Conservation (phyloP, 1,140 invertebrate species). For the Samia ricini region DNA sequence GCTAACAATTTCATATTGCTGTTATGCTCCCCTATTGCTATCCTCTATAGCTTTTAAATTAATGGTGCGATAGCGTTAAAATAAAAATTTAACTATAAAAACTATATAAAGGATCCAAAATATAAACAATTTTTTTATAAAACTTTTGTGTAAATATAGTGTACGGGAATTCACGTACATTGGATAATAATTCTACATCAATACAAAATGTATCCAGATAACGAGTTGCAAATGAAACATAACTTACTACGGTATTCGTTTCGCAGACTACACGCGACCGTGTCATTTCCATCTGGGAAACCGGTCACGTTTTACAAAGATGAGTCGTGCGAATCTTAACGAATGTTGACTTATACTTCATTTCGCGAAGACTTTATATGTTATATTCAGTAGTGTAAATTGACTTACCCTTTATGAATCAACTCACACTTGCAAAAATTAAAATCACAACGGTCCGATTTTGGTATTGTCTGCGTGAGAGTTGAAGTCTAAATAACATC, state of each 20-base stretch:
- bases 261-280: neutral
- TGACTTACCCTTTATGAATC: neutral
- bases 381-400: neutral
- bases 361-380: neutral
- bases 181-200: too few relatives aligned
- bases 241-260: neutral
- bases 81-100: too few relatives aligned
- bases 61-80: too few relatives aligned
- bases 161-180: too few relatives aligned
- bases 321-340: neutral
- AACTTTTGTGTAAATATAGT: too few relatives aligned
- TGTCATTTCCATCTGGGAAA: neutral
- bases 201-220: neutral
- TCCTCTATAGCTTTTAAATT: too few relatives aligned
- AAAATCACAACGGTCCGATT: neutral
- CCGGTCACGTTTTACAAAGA: neutral
- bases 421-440: neutral
- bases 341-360: neutral
- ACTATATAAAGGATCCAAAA: too few relatives aligned
- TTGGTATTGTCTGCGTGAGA: neutral
- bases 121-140: too few relatives aligned
- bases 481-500: neutral
- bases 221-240: neutral
- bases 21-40: too few relatives aligned
- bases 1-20: too few relatives aligned